These are phyloP conservation scores for Mus caroli DNA, from an alignment of 2,797 vertebrate genomes.

Conservation along the genomic window DNA sequence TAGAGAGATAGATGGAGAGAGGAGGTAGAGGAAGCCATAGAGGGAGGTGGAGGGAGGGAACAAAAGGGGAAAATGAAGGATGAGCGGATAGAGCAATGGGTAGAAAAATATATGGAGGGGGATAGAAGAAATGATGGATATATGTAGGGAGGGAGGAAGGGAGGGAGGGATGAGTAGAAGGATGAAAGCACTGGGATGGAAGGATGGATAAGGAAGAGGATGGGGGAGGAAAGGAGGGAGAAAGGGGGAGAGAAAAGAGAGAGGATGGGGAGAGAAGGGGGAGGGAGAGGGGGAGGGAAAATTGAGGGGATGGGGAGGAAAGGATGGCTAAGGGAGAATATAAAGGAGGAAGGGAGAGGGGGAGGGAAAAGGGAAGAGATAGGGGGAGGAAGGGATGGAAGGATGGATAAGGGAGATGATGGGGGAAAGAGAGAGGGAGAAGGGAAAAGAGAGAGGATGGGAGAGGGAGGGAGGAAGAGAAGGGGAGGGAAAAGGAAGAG, in stretches of 20 bases:
- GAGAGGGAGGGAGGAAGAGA: no score
- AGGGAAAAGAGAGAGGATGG: no score
- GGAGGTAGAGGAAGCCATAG: not conserved
- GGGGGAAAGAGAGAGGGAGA: no score
- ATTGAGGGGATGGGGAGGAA: fast-evolving
- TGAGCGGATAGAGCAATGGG: not conserved
- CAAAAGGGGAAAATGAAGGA: not conserved
- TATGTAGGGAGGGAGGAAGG: not conserved
- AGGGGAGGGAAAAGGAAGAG: no score
- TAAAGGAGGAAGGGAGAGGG: no score
- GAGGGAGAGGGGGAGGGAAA: not conserved
- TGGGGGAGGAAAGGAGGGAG: fast-evolving
- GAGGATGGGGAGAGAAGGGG: no score
- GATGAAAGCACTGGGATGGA: not conserved
- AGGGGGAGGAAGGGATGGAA: not conserved
- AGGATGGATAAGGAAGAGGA: not conserved
- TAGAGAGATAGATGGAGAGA: not conserved
- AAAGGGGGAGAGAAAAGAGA: no score
- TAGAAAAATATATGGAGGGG: not conserved
- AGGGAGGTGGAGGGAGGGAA: no score
- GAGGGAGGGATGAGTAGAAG: not conserved
- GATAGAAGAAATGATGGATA: not conserved
- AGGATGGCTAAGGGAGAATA: no score
- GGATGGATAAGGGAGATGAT: no score
- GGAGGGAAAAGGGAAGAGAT: no score